Conservation (phyloP, 2,797 vertebrate species). For the Spatula clypeata region DNA sequence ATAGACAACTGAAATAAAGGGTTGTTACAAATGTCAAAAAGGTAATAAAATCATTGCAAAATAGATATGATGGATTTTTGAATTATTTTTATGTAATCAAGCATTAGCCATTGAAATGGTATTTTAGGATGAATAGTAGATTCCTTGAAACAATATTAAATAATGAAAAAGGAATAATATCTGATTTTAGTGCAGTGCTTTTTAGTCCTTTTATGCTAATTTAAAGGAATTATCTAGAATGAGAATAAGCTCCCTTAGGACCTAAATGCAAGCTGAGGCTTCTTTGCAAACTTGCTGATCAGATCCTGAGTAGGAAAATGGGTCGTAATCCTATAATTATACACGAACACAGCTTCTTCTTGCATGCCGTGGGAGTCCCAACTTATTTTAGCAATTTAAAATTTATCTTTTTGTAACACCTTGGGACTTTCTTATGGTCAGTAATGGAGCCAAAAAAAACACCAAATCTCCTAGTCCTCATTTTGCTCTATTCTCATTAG, state of each 20-base stretch:
- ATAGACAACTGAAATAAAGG: neutral
- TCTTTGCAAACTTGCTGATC: neutral
- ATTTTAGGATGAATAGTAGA: neutral
- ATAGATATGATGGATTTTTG: neutral
- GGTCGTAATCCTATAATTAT: conserved; percentile 8
- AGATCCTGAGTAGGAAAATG: conserved; percentile 13
- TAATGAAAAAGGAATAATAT: neutral
- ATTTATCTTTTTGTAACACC: neutral
- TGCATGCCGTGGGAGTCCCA: neutral
- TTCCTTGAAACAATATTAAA: neutral
- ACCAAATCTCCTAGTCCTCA: neutral
- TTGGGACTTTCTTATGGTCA: neutral
- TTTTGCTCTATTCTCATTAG: neutral
- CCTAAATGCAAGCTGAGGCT: neutral
- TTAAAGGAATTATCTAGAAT: neutral
- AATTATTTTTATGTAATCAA: neutral
- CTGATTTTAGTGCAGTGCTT: neutral
- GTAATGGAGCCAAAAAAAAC: neutral
- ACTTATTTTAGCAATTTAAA: conserved; percentile 51
- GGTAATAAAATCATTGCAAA: neutral
- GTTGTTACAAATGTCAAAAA: neutral
- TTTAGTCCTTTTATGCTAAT: neutral
- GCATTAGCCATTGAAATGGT: neutral
- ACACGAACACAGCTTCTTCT: neutral
- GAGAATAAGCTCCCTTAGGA: neutral